A percentile compares a stretch with the other conserved stretches of the same genome.
Evolutionary conservation across 2,113 vertebrate genomes (phyloP).

Genomic region (Cavia porcellus): DNA sequence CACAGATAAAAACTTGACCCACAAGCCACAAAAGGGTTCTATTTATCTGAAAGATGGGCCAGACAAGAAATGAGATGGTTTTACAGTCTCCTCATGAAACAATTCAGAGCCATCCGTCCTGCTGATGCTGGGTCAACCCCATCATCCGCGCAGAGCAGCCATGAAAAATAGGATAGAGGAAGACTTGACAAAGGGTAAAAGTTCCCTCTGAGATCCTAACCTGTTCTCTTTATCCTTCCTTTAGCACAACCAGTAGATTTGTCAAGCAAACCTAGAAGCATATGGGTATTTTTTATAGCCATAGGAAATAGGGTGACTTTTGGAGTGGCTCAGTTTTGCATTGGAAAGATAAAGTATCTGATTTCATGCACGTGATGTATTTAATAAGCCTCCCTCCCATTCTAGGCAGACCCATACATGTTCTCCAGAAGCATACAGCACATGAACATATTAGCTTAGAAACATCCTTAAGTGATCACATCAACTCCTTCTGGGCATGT

Average conservation of each 20-base stretch:
- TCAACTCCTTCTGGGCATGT: background rate
- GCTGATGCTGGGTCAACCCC: background rate
- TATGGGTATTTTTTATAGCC: background rate
- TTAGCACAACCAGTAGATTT: background rate
- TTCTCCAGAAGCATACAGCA: background rate
- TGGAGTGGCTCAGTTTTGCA: background rate
- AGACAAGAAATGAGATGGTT: background rate
- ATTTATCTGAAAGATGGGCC: conserved; percentile 9
- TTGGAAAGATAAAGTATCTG: background rate
- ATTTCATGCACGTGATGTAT: background rate
- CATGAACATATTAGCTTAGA: background rate
- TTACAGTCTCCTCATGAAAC: background rate
- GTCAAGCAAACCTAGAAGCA: background rate
- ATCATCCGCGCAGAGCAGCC: background rate
- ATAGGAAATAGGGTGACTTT: background rate
- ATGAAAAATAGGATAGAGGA: conserved; percentile 20
- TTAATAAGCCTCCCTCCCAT: background rate
- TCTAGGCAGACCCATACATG: background rate
- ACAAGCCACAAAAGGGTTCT: background rate
- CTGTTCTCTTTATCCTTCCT: conserved; percentile 46
- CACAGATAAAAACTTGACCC: conserved; percentile 65
- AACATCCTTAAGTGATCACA: background rate
- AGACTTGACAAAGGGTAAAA: conserved; percentile 60
- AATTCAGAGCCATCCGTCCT: background rate
- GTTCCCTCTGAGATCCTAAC: background rate